Evolutionary conservation across 2,888 invertebrate species (phyloP).

Genomic region (Maniola hyperantus): DNA sequence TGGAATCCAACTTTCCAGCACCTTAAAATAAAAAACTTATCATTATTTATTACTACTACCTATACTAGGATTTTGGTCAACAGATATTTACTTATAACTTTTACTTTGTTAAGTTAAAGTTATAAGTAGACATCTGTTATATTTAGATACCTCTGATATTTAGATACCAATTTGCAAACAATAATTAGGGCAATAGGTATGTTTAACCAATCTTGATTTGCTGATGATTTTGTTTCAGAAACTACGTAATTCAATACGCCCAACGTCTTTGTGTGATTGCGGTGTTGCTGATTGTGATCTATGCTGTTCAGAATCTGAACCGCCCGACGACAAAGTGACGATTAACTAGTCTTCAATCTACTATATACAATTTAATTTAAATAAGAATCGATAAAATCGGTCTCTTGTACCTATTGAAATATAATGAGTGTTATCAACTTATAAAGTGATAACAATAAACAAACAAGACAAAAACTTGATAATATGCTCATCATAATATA

Average conservation of each 20-base stretch:
- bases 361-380: slow-evolving; percentile 3
- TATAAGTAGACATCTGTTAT: too few relatives aligned
- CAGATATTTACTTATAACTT: too few relatives aligned
- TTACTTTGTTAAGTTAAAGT: too few relatives aligned
- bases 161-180: too few relatives aligned
- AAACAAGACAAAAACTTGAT: slow-evolving; percentile 60
- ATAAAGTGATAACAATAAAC: slow-evolving; percentile 55
- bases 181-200: too few relatives aligned
- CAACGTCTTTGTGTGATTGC: slow-evolving; percentile 89
- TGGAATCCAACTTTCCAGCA: not conserved
- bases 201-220: too few relatives aligned
- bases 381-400: slow-evolving; percentile 18
- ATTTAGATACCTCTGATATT: too few relatives aligned
- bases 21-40: not conserved
- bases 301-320: slow-evolving; percentile 74
- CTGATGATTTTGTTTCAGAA: slow-evolving; percentile 82
- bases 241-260: slow-evolving; percentile 88
- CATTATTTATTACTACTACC: not conserved
- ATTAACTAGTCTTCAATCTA: slow-evolving; percentile 61
- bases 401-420: slow-evolving; percentile 36
- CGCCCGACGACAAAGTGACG: slow-evolving; percentile 70
- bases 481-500: slow-evolving; percentile 57
- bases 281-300: slow-evolving; percentile 90
- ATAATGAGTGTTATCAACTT: slow-evolving; percentile 34
- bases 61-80: too few relatives aligned